A percentile compares a stretch with the other conserved stretches of the same genome.
Conservation (phyloP, 2,888 invertebrate genomes). For the Drosophila neutralis region DNA sequence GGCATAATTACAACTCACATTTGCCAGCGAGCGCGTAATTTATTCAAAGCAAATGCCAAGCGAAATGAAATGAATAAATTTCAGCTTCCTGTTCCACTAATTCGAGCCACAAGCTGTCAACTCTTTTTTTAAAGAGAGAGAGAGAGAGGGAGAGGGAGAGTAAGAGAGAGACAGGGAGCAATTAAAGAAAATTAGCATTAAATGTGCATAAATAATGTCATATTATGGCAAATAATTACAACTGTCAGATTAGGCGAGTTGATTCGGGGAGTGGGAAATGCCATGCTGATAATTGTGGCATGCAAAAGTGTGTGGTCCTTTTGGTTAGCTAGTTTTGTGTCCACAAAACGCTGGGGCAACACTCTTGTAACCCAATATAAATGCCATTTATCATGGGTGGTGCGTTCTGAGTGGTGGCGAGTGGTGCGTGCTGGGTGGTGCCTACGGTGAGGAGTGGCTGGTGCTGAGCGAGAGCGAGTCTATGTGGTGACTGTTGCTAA, state of each 20-base stretch:
- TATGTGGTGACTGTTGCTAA: slow-evolving; percentile 77
- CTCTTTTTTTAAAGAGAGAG: slow-evolving; percentile 28
- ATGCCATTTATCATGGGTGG: slow-evolving; percentile 75
- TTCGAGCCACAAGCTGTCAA: slow-evolving; percentile 44
- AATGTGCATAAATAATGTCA: slow-evolving; percentile 75
- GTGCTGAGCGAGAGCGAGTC: slow-evolving; percentile 26
- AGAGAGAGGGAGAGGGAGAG: not conserved
- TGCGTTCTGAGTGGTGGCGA: slow-evolving; percentile 6
- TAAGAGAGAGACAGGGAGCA: not conserved
- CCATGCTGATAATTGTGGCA: slow-evolving; percentile 55
- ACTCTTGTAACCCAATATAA: slow-evolving; percentile 76
- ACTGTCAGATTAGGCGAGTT: slow-evolving; percentile 62
- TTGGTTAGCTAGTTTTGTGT: slow-evolving; percentile 2
- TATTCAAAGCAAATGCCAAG: slow-evolving; percentile 35
- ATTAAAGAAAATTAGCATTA: slow-evolving; percentile 60
- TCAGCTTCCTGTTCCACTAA: slow-evolving; percentile 20
- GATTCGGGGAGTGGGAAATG: slow-evolving; percentile 29
- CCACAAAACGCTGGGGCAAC: slow-evolving; percentile 54
- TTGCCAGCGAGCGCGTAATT: slow-evolving; percentile 28
- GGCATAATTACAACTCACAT: slow-evolving; percentile 20
- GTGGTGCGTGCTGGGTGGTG: not conserved
- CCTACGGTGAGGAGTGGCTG: slow-evolving; percentile 43
- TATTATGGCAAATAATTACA: slow-evolving; percentile 76
- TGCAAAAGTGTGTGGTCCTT: slow-evolving; percentile 50
- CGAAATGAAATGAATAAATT: slow-evolving; percentile 42